Evolutionary conservation across 2,797 vertebrate species (phyloP).

Genomic region (Orientallactaga sibirica): DNA sequence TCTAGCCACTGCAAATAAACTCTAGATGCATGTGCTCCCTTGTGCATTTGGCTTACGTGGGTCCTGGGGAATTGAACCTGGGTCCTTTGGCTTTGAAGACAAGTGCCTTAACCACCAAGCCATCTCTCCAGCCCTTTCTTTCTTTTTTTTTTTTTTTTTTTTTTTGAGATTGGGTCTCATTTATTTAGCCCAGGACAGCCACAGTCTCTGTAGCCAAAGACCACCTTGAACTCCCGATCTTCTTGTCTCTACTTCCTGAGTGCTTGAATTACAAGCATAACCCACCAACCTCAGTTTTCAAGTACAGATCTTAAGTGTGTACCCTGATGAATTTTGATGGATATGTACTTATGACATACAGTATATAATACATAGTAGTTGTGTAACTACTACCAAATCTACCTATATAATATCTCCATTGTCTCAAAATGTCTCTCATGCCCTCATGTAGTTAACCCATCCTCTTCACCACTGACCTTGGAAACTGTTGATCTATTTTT

Average conservation of each 20-base stretch:
- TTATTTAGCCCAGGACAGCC: too few relatives aligned
- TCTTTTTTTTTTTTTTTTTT: too few relatives aligned
- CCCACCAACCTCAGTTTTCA: background rate
- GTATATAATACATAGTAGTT: background rate
- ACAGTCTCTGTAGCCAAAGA: too few relatives aligned
- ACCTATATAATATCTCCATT: background rate
- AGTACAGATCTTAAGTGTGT: background rate
- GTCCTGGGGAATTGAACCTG: too few relatives aligned
- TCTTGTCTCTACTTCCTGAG: background rate
- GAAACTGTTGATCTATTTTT: background rate
- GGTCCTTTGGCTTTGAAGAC: too few relatives aligned
- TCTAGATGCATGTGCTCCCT: too few relatives aligned
- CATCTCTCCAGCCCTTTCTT: too few relatives aligned
- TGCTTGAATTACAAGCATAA: background rate
- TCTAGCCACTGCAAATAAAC: too few relatives aligned
- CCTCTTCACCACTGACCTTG: background rate
- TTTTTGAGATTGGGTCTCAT: too few relatives aligned
- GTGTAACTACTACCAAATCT: slow-evolving; percentile 23
- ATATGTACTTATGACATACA: background rate
- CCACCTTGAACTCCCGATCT: too few relatives aligned
- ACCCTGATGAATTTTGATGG: slow-evolving; percentile 5
- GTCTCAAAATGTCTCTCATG: background rate
- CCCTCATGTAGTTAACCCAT: background rate
- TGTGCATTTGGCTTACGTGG: too few relatives aligned
- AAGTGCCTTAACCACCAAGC: too few relatives aligned